A percentile compares a stretch with the other conserved stretches of the same genome.
These are phyloP conservation scores for Pseudorectes ferrugineus DNA, from an alignment of 2,113 vertebrate species.

Conservation along the genomic window DNA sequence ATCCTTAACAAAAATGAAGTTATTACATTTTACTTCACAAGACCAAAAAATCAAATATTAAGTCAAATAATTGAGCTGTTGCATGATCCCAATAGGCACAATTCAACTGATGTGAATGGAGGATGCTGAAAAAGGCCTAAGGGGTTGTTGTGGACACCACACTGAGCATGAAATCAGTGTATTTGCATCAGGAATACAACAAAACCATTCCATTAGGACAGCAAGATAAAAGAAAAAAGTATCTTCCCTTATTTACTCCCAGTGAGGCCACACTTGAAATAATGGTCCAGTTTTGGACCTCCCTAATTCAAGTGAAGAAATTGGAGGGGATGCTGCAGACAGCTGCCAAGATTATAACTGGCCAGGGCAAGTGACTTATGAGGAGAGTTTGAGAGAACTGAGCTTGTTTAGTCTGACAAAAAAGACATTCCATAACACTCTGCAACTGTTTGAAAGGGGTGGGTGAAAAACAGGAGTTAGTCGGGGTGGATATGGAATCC, in stretches of 20 bases:
- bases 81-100: neutral
- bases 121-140: neutral
- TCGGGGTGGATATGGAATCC: neutral
- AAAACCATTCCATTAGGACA: neutral
- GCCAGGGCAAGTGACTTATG: neutral
- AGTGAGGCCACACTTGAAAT: neutral
- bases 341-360: neutral
- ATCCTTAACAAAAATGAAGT: neutral
- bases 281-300: neutral
- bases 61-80: neutral
- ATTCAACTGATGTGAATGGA: neutral
- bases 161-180: neutral
- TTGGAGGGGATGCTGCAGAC: neutral
- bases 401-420: neutral
- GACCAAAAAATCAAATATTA: neutral
- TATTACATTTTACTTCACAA: neutral
- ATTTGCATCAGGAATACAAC: neutral
- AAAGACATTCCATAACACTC: neutral
- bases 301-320: neutral
- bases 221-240: neutral
- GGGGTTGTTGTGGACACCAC: neutral
- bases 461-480: neutral
- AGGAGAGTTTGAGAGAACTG: neutral
- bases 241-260: neutral
- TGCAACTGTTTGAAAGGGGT: neutral